Evolutionary conservation across 2,797 vertebrate genomes (phyloP).

Genomic region (Trichosurus vulpecula): DNA sequence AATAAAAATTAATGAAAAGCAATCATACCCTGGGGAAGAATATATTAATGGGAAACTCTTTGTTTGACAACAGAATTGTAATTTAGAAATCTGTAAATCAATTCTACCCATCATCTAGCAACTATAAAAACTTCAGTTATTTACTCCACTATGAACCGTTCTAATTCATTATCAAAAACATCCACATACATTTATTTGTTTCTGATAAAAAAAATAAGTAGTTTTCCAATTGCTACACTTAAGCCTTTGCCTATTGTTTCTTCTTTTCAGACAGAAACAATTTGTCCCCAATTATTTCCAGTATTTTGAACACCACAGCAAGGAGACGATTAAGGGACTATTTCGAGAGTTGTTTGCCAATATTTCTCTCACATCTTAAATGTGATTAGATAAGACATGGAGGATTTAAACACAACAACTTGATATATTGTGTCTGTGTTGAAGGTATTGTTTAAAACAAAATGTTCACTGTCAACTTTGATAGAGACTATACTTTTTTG

Average conservation of each 20-base stretch:
- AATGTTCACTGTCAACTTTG: background rate
- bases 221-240: constrained; percentile 28
- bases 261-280: constrained; percentile 45
- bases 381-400: constrained; percentile 43
- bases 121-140: background rate
- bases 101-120: background rate
- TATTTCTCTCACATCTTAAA: constrained; percentile 51
- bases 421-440: background rate
- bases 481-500: background rate
- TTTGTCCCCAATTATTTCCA: constrained; percentile 60
- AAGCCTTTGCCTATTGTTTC: constrained; percentile 24
- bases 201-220: constrained; percentile 27
- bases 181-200: background rate
- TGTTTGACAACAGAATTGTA: background rate
- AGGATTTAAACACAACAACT: background rate
- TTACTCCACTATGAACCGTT: background rate
- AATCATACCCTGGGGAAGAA: background rate
- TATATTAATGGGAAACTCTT: background rate
- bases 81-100: constrained; percentile 12
- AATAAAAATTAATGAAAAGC: background rate
- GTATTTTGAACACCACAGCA: constrained; percentile 16
- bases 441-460: background rate
- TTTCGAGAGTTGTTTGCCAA: constrained; percentile 37
- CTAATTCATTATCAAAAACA: constrained; percentile 30
- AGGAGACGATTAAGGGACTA: constrained; percentile 19